phyloP scores from a whole-genome alignment of 2,113 vertebrate genomes.

The Rhinolophus sinicus region DNA sequence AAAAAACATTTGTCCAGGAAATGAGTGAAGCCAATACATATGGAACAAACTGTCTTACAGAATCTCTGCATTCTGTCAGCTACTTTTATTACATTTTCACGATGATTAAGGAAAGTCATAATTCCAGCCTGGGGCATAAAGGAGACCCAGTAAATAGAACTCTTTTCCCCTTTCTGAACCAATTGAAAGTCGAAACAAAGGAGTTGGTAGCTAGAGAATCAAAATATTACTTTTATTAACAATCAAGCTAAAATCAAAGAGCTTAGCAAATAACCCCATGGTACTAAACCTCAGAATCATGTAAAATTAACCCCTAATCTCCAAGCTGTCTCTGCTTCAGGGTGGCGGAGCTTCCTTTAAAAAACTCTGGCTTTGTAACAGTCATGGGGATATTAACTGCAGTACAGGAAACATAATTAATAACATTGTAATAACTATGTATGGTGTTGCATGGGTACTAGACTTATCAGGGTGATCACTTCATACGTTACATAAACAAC shows the following conservation, averaged over 20 bases:
- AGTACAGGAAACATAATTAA: too few species aligned
- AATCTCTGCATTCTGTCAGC: neutral
- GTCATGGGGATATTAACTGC: too few species aligned
- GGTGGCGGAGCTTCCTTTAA: neutral
- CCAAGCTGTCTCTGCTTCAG: neutral
- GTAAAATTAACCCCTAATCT: neutral
- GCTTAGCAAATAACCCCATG: neutral
- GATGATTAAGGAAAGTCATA: neutral
- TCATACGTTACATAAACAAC: too few species aligned
- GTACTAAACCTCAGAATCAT: neutral
- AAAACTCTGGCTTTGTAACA: neutral
- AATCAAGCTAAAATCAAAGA: conserved; percentile 20
- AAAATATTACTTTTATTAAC: conserved; percentile 34
- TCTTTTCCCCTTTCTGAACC: neutral
- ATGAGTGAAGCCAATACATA: neutral
- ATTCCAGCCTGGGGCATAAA: neutral
- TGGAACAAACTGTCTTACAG: neutral
- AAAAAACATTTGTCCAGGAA: neutral
- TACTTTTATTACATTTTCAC: neutral
- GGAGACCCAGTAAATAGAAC: neutral
- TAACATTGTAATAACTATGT: too few species aligned
- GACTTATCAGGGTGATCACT: too few species aligned
- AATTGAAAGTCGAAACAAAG: neutral
- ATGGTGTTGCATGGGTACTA: too few species aligned
- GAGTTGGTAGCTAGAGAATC: neutral